Conservation (phyloP, 2,888 invertebrate genomes). For the Norana najaformis region DNA sequence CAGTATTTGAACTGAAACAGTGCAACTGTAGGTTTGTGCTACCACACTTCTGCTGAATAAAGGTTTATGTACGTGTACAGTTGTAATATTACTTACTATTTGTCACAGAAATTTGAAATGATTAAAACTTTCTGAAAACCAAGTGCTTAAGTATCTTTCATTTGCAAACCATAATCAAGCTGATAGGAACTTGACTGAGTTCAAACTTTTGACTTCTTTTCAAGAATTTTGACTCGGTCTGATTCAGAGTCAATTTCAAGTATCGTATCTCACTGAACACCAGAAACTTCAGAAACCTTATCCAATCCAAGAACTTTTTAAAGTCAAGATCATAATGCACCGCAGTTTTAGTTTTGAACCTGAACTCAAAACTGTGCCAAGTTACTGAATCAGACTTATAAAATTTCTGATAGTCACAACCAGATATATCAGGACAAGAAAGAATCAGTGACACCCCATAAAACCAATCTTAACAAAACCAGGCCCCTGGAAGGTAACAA, state of each 20-base stretch:
- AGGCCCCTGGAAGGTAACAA: neutral
- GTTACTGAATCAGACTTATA: neutral
- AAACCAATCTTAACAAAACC: neutral
- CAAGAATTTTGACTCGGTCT: neutral
- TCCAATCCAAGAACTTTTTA: neutral
- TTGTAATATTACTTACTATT: neutral
- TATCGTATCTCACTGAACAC: neutral
- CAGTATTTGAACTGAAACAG: neutral
- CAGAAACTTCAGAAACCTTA: neutral
- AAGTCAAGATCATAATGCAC: neutral
- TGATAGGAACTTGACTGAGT: neutral
- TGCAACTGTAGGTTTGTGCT: neutral
- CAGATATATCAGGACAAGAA: neutral
- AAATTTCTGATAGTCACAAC: no score
- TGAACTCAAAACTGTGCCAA: neutral
- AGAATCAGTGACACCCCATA: neutral
- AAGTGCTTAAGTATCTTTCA: neutral
- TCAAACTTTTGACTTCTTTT: neutral
- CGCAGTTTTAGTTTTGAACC: neutral
- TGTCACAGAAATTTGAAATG: neutral
- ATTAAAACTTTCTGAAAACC: neutral
- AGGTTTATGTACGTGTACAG: neutral
- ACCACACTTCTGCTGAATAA: neutral
- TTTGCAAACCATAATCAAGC: neutral
- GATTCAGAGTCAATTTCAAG: neutral